Conservation (phyloP, 2,888 invertebrate species). For the Brachyptera putata region DNA sequence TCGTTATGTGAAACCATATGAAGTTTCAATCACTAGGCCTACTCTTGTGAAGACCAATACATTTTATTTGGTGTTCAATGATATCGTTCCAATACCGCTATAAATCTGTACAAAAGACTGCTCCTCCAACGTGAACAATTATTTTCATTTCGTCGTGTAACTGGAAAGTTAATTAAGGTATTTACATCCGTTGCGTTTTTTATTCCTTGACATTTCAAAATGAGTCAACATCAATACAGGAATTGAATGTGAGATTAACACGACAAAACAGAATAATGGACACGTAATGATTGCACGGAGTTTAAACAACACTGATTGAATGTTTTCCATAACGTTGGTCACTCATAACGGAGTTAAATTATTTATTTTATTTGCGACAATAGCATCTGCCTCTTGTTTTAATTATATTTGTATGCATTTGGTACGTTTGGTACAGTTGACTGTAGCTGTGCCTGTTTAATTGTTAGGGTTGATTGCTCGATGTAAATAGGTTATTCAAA, state of each 20-base stretch:
- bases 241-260: neutral
- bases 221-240: neutral
- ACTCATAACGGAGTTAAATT: neutral
- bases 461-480: neutral
- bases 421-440: neutral
- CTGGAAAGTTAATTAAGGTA: too few relatives aligned
- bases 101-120: too few relatives aligned
- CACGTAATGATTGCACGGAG: neutral
- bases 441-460: neutral
- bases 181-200: too few relatives aligned
- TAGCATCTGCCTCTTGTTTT: neutral
- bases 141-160: too few relatives aligned
- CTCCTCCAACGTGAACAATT: too few relatives aligned
- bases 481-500: conserved; percentile 8
- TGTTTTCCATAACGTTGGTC: neutral
- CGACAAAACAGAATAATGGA: neutral
- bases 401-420: conserved; percentile 4
- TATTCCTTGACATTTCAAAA: neutral
- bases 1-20: too few relatives aligned
- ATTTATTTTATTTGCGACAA: too few relatives aligned
- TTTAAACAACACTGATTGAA: too few relatives aligned
- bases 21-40: too few relatives aligned
- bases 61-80: too few relatives aligned
- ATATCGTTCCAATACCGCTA: too few relatives aligned
- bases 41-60: too few relatives aligned